Base-by-base conservation (phyloP, 2,797 vertebrate genomes). In the Pangasius krempfi region DNA sequence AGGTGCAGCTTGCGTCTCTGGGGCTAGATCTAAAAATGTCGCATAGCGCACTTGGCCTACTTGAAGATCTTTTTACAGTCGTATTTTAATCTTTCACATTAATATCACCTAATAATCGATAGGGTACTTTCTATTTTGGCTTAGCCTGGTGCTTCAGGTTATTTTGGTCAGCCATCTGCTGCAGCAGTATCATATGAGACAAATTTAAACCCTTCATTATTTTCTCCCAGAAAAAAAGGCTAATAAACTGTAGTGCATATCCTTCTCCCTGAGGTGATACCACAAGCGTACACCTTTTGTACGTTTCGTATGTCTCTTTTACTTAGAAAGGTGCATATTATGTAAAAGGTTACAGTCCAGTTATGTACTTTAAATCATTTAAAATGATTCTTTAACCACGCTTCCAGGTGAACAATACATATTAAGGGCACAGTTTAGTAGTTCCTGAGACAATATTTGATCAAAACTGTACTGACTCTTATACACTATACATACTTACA, bases 121-220 rank as follows among this genome's bases (percentile, higher is more conserved):
- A 50, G 25, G 25, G 12, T 60, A 5, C 4, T 66, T 33, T 60
- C 68, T 88, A 68, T 78, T 86, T 73, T 37, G 9, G 83, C 64
- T 85, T 25, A 33, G 27, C 16, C 22, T 33, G 14, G 7, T 60
- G 60, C 33, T 68, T 47, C 60, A 25, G n/a, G 62, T 56, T 88
- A 52, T 84, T 76, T 84, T 80, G 33, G 85, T 66, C 40, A 82
- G 60, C 83, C 88, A 84, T 89, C 90, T 91, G 89, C 90, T 91
- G 89, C 89, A 89, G 84, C 86, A 64, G 60, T 86, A 83, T 22
- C 64, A 79, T 66, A 50, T 73, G 85, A 85, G 82, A 22, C 56
- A 40, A 27, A 50, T 47, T 68, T 22, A 70, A 85, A 85, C 44
- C 64, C 44, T 84, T 70, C 47, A 84, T 84, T 68, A 68, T 84